Evolutionary conservation across 2,888 invertebrate genomes (phyloP).

Genomic region (Xanthia icteritia): DNA sequence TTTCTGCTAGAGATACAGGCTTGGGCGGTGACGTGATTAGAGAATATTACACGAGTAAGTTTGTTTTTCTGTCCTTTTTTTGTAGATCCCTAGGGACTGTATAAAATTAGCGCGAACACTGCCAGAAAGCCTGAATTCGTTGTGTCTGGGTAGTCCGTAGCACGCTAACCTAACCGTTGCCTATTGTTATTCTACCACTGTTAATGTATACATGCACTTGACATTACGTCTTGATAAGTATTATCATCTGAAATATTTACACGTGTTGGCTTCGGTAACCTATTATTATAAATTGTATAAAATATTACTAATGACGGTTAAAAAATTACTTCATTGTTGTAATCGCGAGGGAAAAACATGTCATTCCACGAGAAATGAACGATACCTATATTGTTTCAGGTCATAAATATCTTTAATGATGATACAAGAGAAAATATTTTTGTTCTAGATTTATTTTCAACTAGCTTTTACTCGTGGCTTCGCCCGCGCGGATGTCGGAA

Average conservation of each 20-base stretch:
- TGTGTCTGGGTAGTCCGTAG: no score
- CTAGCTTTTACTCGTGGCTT: no score
- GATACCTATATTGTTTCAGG: background rate
- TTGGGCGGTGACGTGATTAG: background rate
- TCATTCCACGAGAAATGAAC: background rate
- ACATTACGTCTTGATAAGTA: background rate
- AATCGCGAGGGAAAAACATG: slow-evolving; percentile 2
- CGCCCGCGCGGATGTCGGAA: no score
- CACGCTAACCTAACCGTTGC: background rate
- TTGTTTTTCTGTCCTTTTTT: background rate
- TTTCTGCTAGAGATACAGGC: background rate
- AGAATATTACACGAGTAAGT: background rate
- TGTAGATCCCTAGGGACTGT: background rate
- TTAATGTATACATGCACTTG: background rate
- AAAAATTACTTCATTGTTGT: slow-evolving; percentile 12
- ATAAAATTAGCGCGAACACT: no score
- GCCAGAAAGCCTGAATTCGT: no score
- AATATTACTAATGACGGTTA: slow-evolving; percentile 3
- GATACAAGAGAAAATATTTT: slow-evolving; percentile 4
- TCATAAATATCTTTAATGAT: background rate
- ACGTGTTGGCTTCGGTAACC: slow-evolving; percentile 5
- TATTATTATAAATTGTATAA: slow-evolving; percentile 7
- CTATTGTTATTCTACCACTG: background rate
- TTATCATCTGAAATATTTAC: slow-evolving; percentile 5
- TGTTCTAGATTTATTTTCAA: background rate